Evolutionary conservation across 2,113 vertebrate genomes (phyloP).

Genomic region (Scortum barcoo): DNA sequence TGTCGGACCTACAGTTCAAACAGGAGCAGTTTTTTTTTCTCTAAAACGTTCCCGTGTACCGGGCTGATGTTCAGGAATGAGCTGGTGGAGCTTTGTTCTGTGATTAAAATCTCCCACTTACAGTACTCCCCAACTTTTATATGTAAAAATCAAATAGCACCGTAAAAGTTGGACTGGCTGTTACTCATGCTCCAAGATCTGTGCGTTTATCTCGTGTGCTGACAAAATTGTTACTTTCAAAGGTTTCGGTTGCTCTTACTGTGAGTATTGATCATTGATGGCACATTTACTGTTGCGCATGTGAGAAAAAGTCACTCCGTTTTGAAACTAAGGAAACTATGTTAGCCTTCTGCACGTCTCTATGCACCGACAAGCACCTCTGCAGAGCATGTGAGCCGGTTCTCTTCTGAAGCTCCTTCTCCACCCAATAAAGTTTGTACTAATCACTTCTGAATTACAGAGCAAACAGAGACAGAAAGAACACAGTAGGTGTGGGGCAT

Average conservation of each 20-base stretch:
- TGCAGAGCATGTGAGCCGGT: constrained; percentile 6
- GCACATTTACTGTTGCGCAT: constrained; percentile 59
- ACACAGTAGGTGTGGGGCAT: constrained; percentile 43
- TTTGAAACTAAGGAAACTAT: neutral
- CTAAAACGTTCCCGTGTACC: neutral
- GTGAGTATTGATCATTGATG: constrained; percentile 50
- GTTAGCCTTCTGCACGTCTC: constrained; percentile 11
- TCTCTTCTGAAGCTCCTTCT: constrained; percentile 32
- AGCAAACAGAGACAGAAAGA: constrained; percentile 48
- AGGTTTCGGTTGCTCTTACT: constrained; percentile 53
- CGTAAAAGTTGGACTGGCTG: constrained; percentile 81
- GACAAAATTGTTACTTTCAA: constrained; percentile 44
- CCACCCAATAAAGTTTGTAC: neutral
- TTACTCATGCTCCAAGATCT: constrained; percentile 58
- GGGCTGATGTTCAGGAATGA: constrained; percentile 50
- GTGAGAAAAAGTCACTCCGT: constrained; percentile 6
- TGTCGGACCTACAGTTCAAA: constrained; percentile 7
- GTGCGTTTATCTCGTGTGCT: constrained; percentile 70
- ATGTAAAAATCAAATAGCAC: constrained; percentile 84
- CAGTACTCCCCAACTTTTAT: constrained; percentile 71
- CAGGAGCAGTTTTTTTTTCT: neutral
- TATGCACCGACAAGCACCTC: constrained; percentile 16
- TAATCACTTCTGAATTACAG: constrained; percentile 35
- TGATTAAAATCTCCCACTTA: constrained; percentile 21
- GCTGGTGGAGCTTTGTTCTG: constrained; percentile 41